Conservation (phyloP, 2,888 invertebrate species). For the Leptopilina syphax region DNA sequence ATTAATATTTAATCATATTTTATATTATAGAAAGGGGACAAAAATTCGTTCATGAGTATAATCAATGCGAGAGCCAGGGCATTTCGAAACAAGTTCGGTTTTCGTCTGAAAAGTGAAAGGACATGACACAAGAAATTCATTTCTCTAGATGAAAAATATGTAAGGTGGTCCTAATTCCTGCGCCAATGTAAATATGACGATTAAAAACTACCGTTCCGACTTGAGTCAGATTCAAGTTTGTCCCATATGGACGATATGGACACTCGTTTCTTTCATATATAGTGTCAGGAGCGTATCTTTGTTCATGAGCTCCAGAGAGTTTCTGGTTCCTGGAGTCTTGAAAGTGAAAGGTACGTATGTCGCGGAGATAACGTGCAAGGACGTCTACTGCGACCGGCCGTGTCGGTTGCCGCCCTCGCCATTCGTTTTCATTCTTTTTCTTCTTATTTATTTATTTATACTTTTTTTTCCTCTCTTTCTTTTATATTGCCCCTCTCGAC, state of each 20-base stretch:
- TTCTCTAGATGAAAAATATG: too few species aligned
- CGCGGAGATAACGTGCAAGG: constrained; percentile 76
- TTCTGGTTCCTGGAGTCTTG: constrained; percentile 67
- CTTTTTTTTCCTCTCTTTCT: constrained; percentile 18
- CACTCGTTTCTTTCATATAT: constrained; percentile 53
- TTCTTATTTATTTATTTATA: constrained; percentile 5
- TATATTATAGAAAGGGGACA: too few species aligned
- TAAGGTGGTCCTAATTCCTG: neutral
- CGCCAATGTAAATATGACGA: constrained; percentile 20
- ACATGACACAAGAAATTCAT: neutral
- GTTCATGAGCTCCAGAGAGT: constrained; percentile 66
- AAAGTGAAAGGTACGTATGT: constrained; percentile 76
- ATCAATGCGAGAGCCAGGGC: too few species aligned
- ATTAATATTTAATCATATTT: too few species aligned
- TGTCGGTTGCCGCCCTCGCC: constrained; percentile 73
- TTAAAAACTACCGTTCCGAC: constrained; percentile 30
- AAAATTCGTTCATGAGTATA: too few species aligned
- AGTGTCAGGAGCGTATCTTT: constrained; percentile 60
- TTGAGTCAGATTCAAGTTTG: constrained; percentile 21
- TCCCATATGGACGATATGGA: constrained; percentile 33
- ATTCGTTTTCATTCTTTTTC: constrained; percentile 62
- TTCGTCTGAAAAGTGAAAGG: constrained; percentile 2
- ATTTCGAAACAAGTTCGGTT: neutral
- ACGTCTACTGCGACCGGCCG: constrained; percentile 73
- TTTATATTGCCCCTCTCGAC: constrained; percentile 1